A percentile compares a stretch with the other conserved stretches of the same genome.
Conservation (phyloP, 2,888 invertebrate species). For the Latrodectus elegans region DNA sequence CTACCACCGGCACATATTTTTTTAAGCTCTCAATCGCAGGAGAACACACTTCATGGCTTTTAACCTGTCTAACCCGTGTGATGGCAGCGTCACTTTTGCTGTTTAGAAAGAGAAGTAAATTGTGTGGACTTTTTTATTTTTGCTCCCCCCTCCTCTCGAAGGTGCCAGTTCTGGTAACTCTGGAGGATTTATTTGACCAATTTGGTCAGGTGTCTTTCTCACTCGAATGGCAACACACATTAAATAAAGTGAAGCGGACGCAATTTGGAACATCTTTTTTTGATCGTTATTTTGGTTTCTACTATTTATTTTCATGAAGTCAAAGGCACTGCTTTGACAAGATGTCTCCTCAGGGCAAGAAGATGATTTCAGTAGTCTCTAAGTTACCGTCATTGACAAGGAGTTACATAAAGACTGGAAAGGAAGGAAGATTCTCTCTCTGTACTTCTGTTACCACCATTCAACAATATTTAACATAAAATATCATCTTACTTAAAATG, state of each 20-base stretch:
- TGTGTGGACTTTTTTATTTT: constrained; percentile 17
- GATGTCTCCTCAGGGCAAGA: neutral
- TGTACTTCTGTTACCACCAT: too few relatives aligned
- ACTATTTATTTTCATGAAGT: neutral
- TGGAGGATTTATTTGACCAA: constrained; percentile 44
- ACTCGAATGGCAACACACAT: neutral
- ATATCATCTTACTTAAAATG: too few relatives aligned
- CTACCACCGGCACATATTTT: constrained; percentile 29
- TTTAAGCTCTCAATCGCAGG: constrained; percentile 59
- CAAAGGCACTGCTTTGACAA: neutral
- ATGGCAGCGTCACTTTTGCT: constrained; percentile 52
- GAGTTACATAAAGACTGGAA: too few relatives aligned
- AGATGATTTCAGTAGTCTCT: too few relatives aligned
- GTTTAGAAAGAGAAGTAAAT: constrained; percentile 60
- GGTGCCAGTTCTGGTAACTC: constrained; percentile 18
- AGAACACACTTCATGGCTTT: constrained; percentile 61
- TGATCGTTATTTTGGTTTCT: neutral
- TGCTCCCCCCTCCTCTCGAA: neutral
- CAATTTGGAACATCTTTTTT: neutral
- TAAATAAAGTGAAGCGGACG: neutral
- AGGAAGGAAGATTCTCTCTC: too few relatives aligned
- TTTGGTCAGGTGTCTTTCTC: constrained; percentile 37
- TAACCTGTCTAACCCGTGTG: constrained; percentile 64
- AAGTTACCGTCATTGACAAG: too few relatives aligned
- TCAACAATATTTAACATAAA: too few relatives aligned